Conservation (phyloP, 2,888 invertebrate genomes). For the Idaea straminata region DNA sequence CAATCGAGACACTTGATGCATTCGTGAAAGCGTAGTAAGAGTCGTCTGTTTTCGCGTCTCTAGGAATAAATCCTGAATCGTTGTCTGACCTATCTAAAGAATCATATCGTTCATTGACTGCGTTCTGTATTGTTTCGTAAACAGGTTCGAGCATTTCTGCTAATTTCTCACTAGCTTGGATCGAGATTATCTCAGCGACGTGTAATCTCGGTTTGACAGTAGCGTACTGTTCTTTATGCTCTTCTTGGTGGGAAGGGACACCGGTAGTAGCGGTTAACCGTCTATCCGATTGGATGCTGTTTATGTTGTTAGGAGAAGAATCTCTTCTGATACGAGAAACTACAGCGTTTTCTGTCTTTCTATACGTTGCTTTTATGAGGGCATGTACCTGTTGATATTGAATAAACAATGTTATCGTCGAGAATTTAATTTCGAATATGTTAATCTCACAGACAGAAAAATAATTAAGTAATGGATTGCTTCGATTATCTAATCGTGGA, state of each 20-base stretch:
- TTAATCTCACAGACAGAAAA: neutral
- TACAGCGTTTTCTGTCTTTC: conserved; percentile 65
- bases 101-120: conserved; percentile 58
- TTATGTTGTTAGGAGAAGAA: conserved; percentile 48
- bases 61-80: conserved; percentile 48
- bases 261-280: conserved; percentile 65
- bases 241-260: conserved; percentile 44
- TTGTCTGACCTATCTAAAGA: conserved; percentile 51
- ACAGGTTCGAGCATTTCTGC: conserved; percentile 71
- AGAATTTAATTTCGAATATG: neutral
- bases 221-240: conserved; percentile 45
- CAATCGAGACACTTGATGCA: conserved; percentile 61
- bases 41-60: conserved; percentile 45
- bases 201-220: conserved; percentile 57
- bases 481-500: conserved; percentile 2
- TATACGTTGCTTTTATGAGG: conserved; percentile 67
- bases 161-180: conserved; percentile 65
- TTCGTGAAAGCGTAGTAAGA: conserved; percentile 58
- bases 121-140: conserved; percentile 65
- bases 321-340: conserved; percentile 58
- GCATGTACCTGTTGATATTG: conserved; percentile 52
- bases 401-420: neutral
- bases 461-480: neutral
- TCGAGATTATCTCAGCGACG: conserved; percentile 72
- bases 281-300: conserved; percentile 49